Base-by-base conservation (phyloP, 2,113 vertebrate genomes). In the Vimba vimba region DNA sequence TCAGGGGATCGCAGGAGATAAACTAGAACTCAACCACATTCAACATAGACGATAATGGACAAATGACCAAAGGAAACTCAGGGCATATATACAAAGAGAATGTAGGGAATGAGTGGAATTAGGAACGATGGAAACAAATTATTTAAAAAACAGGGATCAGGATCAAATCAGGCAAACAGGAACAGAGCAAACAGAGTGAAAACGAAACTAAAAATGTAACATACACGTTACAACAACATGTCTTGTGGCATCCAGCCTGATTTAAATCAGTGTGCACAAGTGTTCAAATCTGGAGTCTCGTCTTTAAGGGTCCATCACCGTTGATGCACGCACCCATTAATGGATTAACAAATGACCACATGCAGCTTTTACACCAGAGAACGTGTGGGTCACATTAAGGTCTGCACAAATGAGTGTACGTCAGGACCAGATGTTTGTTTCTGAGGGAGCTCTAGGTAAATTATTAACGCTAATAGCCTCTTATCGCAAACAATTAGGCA, bases 401-500 rank as follows among this genome's bases (percentile, higher is more conserved):
- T 73, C 79, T 57, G 71, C 19, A 2, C 21, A 66, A 69, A 83
- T 85, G 45, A 80, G 43, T 43, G 39, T 47, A 78, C 27, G 71
- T 84, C 59, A 84, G 36, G n/a, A 7, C 75, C 62, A 71, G 43
- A 36, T 23, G 52, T 55, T 59, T 81, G 25, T 17, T 69, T 82
- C 74, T n/a, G 52, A 47, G 7, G 36, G 43, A 23, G 43, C 57
- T 23, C 43, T 50, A 57, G 80, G 59, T 86, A 33, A 79, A 81
- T 81, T 82, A 47, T 68, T 85, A 82, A 69, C 50, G n/a, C 60
- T 87, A 85, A 87, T 78, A 74, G 85, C 62, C 79, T 60, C 85
- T 82, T 68, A 85, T 81, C 27, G 45, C 9, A 11, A 52, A 82
- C 85, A 84, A 52, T 86, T 85, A 79, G 55, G 23, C 78, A 43